Percentiles rank a stretch among this genome's conserved stretches.
Conservation (phyloP, 1,140 invertebrate species). For the Pseudomyrmex pallidus region DNA sequence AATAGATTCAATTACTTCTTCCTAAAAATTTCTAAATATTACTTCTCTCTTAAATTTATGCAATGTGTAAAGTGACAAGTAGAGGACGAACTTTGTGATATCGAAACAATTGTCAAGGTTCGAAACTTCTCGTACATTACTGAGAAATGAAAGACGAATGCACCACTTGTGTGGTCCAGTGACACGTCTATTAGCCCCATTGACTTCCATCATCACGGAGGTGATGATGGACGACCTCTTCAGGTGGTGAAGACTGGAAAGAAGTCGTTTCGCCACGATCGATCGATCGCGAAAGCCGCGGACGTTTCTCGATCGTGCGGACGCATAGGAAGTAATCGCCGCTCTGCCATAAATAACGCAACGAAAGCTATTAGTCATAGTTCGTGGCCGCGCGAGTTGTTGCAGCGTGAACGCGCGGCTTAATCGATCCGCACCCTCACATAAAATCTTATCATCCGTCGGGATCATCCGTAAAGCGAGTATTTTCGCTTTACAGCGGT, state of each 20-base stretch:
- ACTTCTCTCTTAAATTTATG: not conserved
- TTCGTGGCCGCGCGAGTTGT: conserved; percentile 35
- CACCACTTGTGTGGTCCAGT: conserved; percentile 50
- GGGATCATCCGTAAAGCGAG: conserved; percentile 11
- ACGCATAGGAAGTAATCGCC: conserved; percentile 62
- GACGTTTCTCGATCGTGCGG: conserved; percentile 51
- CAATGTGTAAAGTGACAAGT: not conserved
- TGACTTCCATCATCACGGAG: conserved; percentile 50
- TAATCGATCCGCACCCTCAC: conserved; percentile 61
- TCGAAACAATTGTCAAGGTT: not conserved
- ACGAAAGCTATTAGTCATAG: conserved; percentile 68
- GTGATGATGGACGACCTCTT: conserved; percentile 57
- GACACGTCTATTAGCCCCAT: conserved; percentile 53
- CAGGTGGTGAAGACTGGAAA: conserved; percentile 53
- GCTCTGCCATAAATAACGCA: conserved; percentile 64
- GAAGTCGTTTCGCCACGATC: conserved; percentile 60
- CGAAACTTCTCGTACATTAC: not conserved
- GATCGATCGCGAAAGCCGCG: conserved; percentile 58
- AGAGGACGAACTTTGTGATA: not conserved
- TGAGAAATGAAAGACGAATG: conserved; percentile 34
- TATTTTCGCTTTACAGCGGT: not conserved
- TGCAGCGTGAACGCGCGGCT: conserved; percentile 12
- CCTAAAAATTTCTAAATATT: not conserved
- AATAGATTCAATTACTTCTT: not conserved
- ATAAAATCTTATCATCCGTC: conserved; percentile 43